Conservation (phyloP, 2,888 invertebrate genomes). For the Mamestra brassicae region DNA sequence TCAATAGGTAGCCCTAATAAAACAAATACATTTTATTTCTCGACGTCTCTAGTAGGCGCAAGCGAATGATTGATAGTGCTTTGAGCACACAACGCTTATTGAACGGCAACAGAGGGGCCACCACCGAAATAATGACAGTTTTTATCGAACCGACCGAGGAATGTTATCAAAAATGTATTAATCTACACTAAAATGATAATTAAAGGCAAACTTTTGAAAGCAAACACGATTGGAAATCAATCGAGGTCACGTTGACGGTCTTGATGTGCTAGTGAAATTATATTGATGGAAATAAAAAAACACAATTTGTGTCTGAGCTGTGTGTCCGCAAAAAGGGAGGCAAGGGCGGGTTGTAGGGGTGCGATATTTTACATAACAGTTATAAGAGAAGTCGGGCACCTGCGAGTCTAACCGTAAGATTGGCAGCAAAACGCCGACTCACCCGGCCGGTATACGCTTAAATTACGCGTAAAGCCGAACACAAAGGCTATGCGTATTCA, state of each 20-base stretch:
- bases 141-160: constrained; percentile 69
- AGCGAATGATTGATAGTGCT: constrained; percentile 88
- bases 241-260: constrained; percentile 57
- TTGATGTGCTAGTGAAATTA: constrained; percentile 16
- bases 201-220: constrained; percentile 67
- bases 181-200: constrained; percentile 67
- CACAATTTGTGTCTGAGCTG: constrained; percentile 56
- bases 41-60: constrained; percentile 80
- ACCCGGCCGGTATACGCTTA: constrained; percentile 87
- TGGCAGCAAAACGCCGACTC: constrained; percentile 86
- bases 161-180: constrained; percentile 79
- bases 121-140: constrained; percentile 78
- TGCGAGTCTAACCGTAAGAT: constrained; percentile 83
- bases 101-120: constrained; percentile 77
- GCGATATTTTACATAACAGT: constrained; percentile 81
- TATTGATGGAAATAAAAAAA: constrained; percentile 34
- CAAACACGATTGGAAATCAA: constrained; percentile 65
- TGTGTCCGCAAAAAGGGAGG: constrained; percentile 70
- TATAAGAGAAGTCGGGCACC: constrained; percentile 78
- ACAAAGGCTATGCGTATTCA: constrained; percentile 91
- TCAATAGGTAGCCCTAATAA: constrained; percentile 80
- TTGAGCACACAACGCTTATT: constrained; percentile 85
- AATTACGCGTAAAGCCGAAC: constrained; percentile 90
- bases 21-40: constrained; percentile 86
- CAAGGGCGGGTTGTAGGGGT: constrained; percentile 44